Conservation (phyloP, 2,888 invertebrate species). For the Pollenia labialis region DNA sequence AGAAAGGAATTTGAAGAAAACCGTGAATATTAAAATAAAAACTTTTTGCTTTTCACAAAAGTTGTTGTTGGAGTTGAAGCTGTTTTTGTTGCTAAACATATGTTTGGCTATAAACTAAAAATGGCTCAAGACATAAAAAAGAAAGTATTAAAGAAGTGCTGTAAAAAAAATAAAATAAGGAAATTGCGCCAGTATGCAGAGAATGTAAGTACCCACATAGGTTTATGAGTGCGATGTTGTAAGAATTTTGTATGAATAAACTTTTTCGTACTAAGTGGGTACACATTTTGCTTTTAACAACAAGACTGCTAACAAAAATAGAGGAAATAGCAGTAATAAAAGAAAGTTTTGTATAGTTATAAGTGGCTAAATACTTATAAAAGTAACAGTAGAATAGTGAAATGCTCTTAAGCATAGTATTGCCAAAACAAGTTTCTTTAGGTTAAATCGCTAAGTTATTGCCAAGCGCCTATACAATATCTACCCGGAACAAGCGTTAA, state of each 20-base stretch:
- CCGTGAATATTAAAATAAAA: constrained; percentile 4
- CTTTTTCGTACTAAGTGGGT: constrained; percentile 28
- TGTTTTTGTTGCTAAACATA: constrained; percentile 36
- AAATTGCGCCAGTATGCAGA: neutral
- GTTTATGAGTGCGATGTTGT: neutral
- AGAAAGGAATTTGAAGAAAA: neutral
- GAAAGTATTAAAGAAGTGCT: neutral
- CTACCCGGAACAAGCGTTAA: no score
- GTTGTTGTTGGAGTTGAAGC: neutral
- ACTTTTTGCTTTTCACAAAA: neutral
- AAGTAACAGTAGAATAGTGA: no score
- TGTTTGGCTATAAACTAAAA: constrained; percentile 26
- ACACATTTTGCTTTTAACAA: constrained; percentile 20
- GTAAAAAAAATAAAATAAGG: neutral
- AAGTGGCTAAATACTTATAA: neutral
- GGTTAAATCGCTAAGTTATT: no score
- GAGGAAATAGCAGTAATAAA: neutral
- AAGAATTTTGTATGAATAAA: constrained; percentile 8
- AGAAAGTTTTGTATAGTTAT: neutral
- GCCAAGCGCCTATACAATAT: no score
- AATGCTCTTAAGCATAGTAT: no score
- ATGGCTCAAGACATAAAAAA: constrained; percentile 10
- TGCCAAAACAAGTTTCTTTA: no score
- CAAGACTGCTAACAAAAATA: neutral
- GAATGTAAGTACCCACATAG: neutral